phyloP scores from a whole-genome alignment of 2,888 invertebrate genomes.

The Molorchus minor region DNA sequence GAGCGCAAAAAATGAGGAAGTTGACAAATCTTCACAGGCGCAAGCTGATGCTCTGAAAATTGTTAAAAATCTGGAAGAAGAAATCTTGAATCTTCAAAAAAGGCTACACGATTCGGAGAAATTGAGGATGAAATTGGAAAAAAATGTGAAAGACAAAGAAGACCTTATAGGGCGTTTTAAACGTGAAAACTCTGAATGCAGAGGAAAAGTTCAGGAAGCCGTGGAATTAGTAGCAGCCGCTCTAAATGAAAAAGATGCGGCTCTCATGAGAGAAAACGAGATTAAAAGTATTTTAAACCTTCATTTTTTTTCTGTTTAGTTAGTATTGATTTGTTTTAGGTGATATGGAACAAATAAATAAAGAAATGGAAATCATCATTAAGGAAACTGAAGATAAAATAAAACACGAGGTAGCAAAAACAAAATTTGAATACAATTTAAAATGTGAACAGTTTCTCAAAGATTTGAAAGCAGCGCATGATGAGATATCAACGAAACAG shows the following conservation, averaged over 20 bases:
- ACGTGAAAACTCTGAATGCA: slow-evolving; percentile 64
- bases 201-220: slow-evolving; percentile 68
- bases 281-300: slow-evolving; percentile 52
- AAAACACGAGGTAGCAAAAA: slow-evolving; percentile 68
- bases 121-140: slow-evolving; percentile 58
- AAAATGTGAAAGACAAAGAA: slow-evolving; percentile 60
- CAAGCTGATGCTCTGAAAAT: slow-evolving; percentile 65
- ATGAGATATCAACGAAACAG: slow-evolving; percentile 68
- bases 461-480: slow-evolving; percentile 68
- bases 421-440: slow-evolving; percentile 68
- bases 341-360: slow-evolving; percentile 66
- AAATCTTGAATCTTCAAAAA: slow-evolving; percentile 63
- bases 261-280: slow-evolving; percentile 63
- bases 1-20: slow-evolving; percentile 64
- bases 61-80: slow-evolving; percentile 62
- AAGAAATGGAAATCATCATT: slow-evolving; percentile 65
- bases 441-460: slow-evolving; percentile 67
- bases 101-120: slow-evolving; percentile 61
- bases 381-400: slow-evolving; percentile 67
- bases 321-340: slow-evolving; percentile 56
- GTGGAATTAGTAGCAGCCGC: slow-evolving; percentile 67
- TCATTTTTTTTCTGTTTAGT: background rate
- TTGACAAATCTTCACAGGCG: slow-evolving; percentile 58
- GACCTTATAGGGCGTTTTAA: slow-evolving; percentile 55
- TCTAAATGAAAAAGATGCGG: slow-evolving; percentile 67